Percentiles rank a stretch among this genome's conserved stretches.
These are phyloP conservation scores for Drosophila pruinosa DNA, from an alignment of 1,140 invertebrate species.

Conservation along the genomic window DNA sequence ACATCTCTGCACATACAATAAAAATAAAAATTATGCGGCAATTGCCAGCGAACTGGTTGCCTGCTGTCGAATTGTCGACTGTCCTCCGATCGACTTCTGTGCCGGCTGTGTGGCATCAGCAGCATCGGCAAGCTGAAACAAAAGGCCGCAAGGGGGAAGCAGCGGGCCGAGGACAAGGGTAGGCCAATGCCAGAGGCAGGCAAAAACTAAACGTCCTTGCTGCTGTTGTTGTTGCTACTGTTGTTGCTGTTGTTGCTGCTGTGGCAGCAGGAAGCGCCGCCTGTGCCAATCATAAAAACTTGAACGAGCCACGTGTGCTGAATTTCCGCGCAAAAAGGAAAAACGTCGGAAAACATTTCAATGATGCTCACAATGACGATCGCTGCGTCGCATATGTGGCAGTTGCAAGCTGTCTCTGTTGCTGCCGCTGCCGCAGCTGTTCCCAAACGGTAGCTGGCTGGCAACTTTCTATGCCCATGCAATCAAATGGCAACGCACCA, in stretches of 20 bases:
- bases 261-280: constrained; percentile 61
- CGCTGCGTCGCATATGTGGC: constrained; percentile 46
- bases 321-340: constrained; percentile 62
- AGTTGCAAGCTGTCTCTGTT: constrained; percentile 8
- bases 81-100: constrained; percentile 25
- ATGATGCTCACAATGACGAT: constrained; percentile 10
- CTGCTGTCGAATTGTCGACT: constrained; percentile 11
- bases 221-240: neutral
- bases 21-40: constrained; percentile 72
- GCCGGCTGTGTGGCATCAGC: constrained; percentile 61
- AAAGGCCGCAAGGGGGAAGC: constrained; percentile 39
- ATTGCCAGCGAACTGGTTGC: constrained; percentile 62
- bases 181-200: constrained; percentile 32
- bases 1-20: constrained; percentile 42
- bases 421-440: constrained; percentile 46
- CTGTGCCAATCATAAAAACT: constrained; percentile 67
- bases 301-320: constrained; percentile 75
- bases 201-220: constrained; percentile 69
- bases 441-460: constrained; percentile 64
- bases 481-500: constrained; percentile 72
- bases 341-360: constrained; percentile 42
- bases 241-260: neutral
- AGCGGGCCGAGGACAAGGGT: constrained; percentile 28
- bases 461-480: constrained; percentile 76
- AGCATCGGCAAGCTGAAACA: constrained; percentile 36